Percentiles rank a stretch among this genome's conserved stretches.
Evolutionary conservation across 2,888 invertebrate species (phyloP).

Genomic region (Monopis laevigella): DNA sequence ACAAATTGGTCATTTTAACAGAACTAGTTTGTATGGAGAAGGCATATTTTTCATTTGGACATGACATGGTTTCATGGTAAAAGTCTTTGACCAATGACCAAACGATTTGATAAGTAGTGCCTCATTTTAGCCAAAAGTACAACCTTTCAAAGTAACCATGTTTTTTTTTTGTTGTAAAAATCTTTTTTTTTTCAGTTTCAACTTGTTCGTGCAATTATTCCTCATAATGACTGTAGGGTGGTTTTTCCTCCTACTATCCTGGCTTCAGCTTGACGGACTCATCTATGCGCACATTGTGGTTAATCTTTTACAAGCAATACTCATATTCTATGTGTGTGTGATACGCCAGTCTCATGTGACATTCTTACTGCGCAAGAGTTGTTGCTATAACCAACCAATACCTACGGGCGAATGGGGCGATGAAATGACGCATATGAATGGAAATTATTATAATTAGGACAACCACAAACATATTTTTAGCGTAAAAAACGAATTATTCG

Average conservation of each 20-base stretch:
- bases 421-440: constrained; percentile 89
- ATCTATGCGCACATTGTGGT: constrained; percentile 79
- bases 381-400: constrained; percentile 79
- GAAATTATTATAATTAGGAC: constrained; percentile 39
- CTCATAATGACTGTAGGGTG: constrained; percentile 79
- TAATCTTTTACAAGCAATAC: constrained; percentile 78
- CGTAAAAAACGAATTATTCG: too few relatives aligned
- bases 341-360: constrained; percentile 82
- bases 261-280: constrained; percentile 76
- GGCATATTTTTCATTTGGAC: too few relatives aligned
- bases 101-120: too few relatives aligned
- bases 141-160: too few relatives aligned
- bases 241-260: constrained; percentile 80
- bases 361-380: constrained; percentile 80
- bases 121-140: too few relatives aligned
- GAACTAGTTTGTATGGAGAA: too few relatives aligned
- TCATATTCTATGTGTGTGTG: constrained; percentile 81
- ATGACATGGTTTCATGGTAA: neutral
- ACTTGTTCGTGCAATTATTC: constrained; percentile 80
- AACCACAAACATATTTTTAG: too few relatives aligned
- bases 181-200: constrained; percentile 70
- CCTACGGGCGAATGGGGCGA: constrained; percentile 87
- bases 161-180: too few relatives aligned
- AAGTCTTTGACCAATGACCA: too few relatives aligned
- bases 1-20: too few relatives aligned